Base-by-base conservation (phyloP, 2,113 vertebrate species). In the Myrmophylax atrothorax region DNA sequence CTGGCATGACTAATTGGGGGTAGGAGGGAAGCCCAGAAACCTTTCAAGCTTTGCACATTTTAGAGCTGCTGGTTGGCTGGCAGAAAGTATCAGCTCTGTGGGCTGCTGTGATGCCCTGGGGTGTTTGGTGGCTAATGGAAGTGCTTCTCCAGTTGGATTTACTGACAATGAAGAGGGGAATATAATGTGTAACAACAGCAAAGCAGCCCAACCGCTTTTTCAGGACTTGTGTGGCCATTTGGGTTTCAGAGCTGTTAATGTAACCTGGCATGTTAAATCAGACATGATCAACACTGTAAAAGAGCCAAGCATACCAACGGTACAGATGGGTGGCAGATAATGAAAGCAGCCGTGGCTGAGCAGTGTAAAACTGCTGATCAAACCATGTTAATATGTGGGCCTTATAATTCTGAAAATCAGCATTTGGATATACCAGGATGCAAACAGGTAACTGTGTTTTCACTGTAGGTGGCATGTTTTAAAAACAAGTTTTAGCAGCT, bases 221-320 rank as follows among this genome's bases (percentile, higher is more conserved):
- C 73, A 73, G 87, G 77, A 62, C 75, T 92, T 50, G 70, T 86
- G 86, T 84, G 88, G 93, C 84, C 83, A n/a, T 95, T 95, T 93
- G 75, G 74, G 89, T 94, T 95, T 94, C 87, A 49, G 93, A 94
- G 86, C 80, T 93, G 87, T 87, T 94, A 94, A 94, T 96, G 84
- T 89, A 93, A 88, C 84, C 87, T 91, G 96, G 82, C 89, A 81
- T 87, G 93, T 94, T 94, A 93, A 97, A 96, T 93, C 90, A 96
- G 85, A 94, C 84, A 92, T 85, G 91, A 94, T 92, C 90, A 95
- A 87, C 94, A 66, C 91, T 94, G 93, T 95, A 63, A 91, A 94
- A 87, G 87, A 96, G 94, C 96, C 96, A 94, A 82, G 94, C 90
- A 64, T 84, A 90, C 94, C 90, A 79, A 47, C 78, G 64, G 96